Evolutionary conservation across 1,140 invertebrate species (phyloP), one percentile per base, ranked within the genome.

Genomic region (Drosophila triauraria): DNA sequence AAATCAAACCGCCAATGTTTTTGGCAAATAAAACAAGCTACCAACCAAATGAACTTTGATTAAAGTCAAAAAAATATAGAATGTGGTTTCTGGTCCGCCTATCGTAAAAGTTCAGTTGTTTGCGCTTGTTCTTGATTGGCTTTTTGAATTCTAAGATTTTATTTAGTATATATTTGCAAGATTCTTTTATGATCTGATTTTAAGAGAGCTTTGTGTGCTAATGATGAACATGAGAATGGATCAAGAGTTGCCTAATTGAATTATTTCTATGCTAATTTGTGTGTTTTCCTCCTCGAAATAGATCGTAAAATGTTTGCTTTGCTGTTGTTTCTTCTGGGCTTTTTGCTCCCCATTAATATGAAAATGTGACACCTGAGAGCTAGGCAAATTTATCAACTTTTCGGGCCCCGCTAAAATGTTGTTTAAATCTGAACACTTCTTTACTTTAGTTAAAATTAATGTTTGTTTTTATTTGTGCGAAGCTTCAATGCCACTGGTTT

Each of bases 251-350:
- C 50, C 77, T 87, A 87, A 88, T 88, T 88, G 78, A 88, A 88
- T 90, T 75, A 88, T 88, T 88, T 78, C 59, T 68, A 88, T 88
- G 81, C 84, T 84, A 90, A 88, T 84, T 84, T 76, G n/a, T 35
- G 25, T 43, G 53, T 74, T 80, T 80, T 56, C 60, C 47, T 61
- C 17, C 32, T 48, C 54, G 23, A 63, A 80, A 69, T 59, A 25
- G 64, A 70, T 84, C 82, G 57, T 84, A 72, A 74, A 83, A 60
- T 60, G 68, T 50, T 72, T 72, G 35, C 43, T 70, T 27, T 65
- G 35, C 15, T n/a, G 9, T 23, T 64, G 35, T 56, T 40, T 62
- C 60, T 62, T 48, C 47, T 38, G 60, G 25, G 50, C 32, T 54
- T 47, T 20, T 46, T 43, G 67, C 53, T 71, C n/a, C 40, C 43